Evolutionary conservation across 2,888 invertebrate species (phyloP).

Genomic region (Diplazon laetatorius): DNA sequence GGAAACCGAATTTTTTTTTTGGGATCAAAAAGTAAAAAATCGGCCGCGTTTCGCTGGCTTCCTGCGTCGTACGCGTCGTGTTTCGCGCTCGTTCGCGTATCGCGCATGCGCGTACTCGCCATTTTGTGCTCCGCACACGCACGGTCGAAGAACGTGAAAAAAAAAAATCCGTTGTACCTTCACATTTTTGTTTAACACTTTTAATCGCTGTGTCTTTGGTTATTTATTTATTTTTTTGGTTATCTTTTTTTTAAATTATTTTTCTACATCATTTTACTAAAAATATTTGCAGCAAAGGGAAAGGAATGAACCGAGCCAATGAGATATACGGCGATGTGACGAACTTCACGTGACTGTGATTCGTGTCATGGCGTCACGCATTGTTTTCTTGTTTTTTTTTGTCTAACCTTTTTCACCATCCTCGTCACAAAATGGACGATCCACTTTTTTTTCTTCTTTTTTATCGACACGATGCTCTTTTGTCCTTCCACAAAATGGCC

Average conservation of each 20-base stretch:
- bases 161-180: conserved; percentile 14
- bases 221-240: too few species aligned
- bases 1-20: conserved; percentile 18
- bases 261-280: conserved; percentile 14
- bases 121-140: conserved; percentile 24
- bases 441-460: too few species aligned
- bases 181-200: conserved; percentile 13
- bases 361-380: conserved; percentile 1
- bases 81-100: conserved; percentile 76
- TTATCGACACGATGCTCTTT: too few species aligned
- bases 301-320: not conserved
- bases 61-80: conserved; percentile 77
- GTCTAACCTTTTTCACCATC: too few species aligned
- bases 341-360: conserved; percentile 24
- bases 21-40: conserved; percentile 56
- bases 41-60: conserved; percentile 79
- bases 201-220: not conserved
- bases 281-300: conserved; percentile 18
- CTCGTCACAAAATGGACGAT: conserved; percentile 25
- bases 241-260: too few species aligned
- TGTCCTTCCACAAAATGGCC: too few species aligned
- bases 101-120: conserved; percentile 72
- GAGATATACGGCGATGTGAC: conserved; percentile 9
- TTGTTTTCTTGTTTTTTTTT: conserved; percentile 1
- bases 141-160: conserved; percentile 14